phyloP scores from a whole-genome alignment of 2,888 invertebrate genomes.

The Lasioglossum malachurum region DNA sequence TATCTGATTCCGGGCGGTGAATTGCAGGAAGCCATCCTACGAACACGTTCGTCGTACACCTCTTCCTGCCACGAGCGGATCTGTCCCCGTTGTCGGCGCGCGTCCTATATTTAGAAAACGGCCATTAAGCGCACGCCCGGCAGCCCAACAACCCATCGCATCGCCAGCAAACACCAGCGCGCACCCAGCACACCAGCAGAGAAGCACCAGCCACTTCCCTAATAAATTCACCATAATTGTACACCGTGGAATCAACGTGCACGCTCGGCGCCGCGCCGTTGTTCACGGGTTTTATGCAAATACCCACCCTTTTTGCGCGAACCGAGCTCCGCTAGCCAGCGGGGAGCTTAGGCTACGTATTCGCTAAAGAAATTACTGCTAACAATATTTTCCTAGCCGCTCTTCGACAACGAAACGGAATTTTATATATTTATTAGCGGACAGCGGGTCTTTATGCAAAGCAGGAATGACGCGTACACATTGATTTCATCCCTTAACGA shows the following conservation, averaged over 20 bases:
- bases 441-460: no score
- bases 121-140: conserved; percentile 46
- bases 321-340: background rate
- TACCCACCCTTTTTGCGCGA: conserved; percentile 14
- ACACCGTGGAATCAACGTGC: conserved; percentile 14
- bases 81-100: conserved; percentile 32
- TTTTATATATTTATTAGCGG: no score
- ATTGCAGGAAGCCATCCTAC: conserved; percentile 68
- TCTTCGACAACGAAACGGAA: no score
- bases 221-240: conserved; percentile 59
- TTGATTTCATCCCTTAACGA: no score
- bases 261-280: background rate
- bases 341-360: background rate
- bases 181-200: background rate
- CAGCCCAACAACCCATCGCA: background rate
- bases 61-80: conserved; percentile 64
- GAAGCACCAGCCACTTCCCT: conserved; percentile 35
- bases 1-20: conserved; percentile 65
- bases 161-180: background rate
- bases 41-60: conserved; percentile 71
- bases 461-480: no score
- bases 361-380: background rate
- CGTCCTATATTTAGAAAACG: conserved; percentile 69
- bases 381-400: background rate
- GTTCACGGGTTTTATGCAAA: conserved; percentile 49